A percentile compares a stretch with the other conserved stretches of the same genome.
Conservation (phyloP, 2,113 vertebrate species). For the Mystacornis crossleyi region DNA sequence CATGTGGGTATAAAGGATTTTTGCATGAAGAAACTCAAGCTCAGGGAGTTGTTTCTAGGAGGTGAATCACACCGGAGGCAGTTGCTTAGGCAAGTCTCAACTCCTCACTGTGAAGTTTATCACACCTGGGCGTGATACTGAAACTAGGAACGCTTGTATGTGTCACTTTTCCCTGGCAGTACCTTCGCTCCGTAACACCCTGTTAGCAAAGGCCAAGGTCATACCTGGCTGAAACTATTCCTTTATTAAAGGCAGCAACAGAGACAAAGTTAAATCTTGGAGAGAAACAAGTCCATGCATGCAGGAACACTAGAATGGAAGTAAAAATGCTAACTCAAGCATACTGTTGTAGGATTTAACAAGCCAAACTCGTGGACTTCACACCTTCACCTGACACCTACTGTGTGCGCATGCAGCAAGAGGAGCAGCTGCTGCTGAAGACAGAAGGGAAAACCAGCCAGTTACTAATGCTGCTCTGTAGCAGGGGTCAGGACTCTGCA, state of each 20-base stretch:
- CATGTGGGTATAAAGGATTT: background rate
- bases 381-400: background rate
- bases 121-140: background rate
- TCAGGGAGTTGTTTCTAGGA: background rate
- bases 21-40: background rate
- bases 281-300: background rate
- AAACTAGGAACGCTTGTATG: background rate
- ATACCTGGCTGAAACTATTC: background rate
- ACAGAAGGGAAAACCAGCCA: background rate
- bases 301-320: background rate
- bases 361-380: background rate
- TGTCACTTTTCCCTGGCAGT: background rate
- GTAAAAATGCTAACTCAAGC: background rate
- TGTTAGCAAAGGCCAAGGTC: background rate
- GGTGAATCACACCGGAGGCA: background rate
- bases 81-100: background rate
- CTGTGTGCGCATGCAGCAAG: accelerated
- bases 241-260: background rate
- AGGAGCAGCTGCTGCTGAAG: background rate
- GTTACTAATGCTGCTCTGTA: background rate
- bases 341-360: background rate
- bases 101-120: background rate
- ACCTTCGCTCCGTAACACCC: background rate
- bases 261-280: background rate
- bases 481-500: background rate